Evolutionary conservation across 2,113 vertebrate species (phyloP).

Genomic region (Neodontobutis hainanensis): DNA sequence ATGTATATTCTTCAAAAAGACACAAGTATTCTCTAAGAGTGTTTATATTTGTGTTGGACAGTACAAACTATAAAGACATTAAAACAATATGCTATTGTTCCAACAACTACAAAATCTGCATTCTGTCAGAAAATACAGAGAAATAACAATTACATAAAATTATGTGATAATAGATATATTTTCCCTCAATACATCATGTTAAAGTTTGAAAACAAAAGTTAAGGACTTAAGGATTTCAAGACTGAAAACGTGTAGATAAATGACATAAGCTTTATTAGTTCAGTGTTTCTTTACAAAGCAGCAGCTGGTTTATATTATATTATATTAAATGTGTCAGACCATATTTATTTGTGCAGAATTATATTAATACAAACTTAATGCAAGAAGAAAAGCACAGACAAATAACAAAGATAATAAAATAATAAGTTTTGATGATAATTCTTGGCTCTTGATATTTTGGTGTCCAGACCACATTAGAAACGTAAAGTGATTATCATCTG

Average conservation of each 20-base stretch:
- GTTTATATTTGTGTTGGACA: no score
- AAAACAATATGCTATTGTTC: no score
- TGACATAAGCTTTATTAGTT: conserved; percentile 21
- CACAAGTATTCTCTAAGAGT: no score
- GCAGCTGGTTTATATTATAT: conserved; percentile 25
- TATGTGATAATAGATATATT: no score
- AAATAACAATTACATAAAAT: no score
- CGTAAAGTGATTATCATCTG: conserved; percentile 11
- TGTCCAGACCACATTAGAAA: conserved; percentile 29
- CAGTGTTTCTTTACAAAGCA: conserved; percentile 39
- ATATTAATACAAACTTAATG: conserved; percentile 26
- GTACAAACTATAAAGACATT: no score
- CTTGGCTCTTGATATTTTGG: conserved; percentile 15
- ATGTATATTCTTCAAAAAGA: no score
- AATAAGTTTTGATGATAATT: conserved; percentile 22
- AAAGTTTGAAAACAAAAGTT: conserved; percentile 8
- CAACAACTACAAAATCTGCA: no score
- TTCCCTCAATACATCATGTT: conserved; percentile 2
- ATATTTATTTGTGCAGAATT: conserved; percentile 2
- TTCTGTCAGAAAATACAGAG: no score
- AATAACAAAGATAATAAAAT: conserved; percentile 29
- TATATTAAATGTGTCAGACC: conserved; percentile 25
- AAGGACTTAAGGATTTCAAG: no score
- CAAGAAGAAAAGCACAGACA: conserved; percentile 14
- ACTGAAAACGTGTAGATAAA: conserved; percentile 4